Evolutionary conservation across 2,113 vertebrate genomes (phyloP).

Genomic region (Pseudopodoces humilis): DNA sequence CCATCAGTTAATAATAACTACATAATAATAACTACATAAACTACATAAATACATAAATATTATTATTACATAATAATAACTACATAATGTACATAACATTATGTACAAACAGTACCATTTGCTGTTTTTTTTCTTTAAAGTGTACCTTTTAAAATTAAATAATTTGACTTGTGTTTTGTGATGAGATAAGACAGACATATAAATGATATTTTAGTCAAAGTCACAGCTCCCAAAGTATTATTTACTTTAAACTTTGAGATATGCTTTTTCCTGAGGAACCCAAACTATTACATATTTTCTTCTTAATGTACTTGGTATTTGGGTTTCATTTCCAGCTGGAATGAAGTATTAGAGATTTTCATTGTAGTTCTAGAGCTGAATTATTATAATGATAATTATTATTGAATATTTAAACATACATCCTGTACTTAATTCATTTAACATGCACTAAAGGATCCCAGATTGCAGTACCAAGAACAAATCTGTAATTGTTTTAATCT

Average conservation of each 20-base stretch:
- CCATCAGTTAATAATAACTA: background rate
- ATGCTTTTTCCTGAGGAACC: background rate
- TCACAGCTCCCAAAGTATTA: background rate
- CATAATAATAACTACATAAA: background rate
- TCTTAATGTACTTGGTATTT: background rate
- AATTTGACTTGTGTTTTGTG: background rate
- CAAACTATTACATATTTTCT: background rate
- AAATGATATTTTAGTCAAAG: background rate
- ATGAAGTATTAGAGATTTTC: constrained; percentile 11
- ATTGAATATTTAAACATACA: constrained; percentile 10
- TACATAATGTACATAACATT: too few relatives aligned
- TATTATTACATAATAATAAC: too few relatives aligned
- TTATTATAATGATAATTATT: constrained; percentile 10
- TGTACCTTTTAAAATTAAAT: background rate
- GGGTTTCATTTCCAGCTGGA: background rate
- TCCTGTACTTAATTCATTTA: constrained; percentile 16
- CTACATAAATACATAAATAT: too few relatives aligned
- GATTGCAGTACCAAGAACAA: background rate
- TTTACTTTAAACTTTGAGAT: constrained; percentile 1
- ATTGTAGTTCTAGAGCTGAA: background rate
- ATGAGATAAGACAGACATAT: background rate
- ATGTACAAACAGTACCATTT: too few relatives aligned
- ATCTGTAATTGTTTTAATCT: background rate
- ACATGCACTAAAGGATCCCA: background rate
- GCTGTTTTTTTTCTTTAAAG: background rate